Conservation (phyloP, 2,797 vertebrate species). For the Streptopelia turtur region DNA sequence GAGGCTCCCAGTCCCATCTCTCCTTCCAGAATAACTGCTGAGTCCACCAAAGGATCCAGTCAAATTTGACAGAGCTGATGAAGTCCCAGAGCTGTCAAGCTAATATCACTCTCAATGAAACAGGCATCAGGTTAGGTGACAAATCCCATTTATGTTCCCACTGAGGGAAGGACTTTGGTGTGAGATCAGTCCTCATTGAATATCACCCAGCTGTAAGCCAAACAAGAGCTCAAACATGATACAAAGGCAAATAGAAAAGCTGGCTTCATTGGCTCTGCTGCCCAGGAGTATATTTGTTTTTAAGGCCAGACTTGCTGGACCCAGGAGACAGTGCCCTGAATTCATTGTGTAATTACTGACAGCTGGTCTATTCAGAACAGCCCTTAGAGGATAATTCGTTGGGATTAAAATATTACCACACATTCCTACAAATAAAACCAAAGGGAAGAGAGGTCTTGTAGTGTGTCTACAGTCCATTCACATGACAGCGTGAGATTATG, state of each 20-base stretch:
- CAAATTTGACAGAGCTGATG: not conserved
- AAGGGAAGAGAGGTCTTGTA: not conserved
- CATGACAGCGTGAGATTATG: not conserved
- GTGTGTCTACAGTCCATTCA: not conserved
- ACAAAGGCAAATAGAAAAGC: slow-evolving; percentile 6
- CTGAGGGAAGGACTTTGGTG: not conserved
- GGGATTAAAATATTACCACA: not conserved
- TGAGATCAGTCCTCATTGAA: not conserved
- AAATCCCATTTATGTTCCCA: not conserved
- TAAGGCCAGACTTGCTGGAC: slow-evolving; percentile 39
- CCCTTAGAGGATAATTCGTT: not conserved
- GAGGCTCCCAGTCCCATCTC: not conserved
- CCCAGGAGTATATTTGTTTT: slow-evolving; percentile 16
- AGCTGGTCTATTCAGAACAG: not conserved
- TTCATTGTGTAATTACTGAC: slow-evolving; percentile 34
- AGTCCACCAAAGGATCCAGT: not conserved
- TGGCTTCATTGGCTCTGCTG: not conserved
- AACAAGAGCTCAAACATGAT: not conserved
- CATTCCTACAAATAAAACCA: slow-evolving; percentile 31
- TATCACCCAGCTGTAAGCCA: not conserved
- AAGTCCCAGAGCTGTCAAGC: not conserved
- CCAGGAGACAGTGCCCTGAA: slow-evolving; percentile 14
- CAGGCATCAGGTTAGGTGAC: not conserved
- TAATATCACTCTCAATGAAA: not conserved
- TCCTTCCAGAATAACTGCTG: not conserved